Evolutionary conservation across 2,888 invertebrate genomes (phyloP), one percentile per base, ranked within the genome.

Genomic region (Ectemnius lituratus): DNA sequence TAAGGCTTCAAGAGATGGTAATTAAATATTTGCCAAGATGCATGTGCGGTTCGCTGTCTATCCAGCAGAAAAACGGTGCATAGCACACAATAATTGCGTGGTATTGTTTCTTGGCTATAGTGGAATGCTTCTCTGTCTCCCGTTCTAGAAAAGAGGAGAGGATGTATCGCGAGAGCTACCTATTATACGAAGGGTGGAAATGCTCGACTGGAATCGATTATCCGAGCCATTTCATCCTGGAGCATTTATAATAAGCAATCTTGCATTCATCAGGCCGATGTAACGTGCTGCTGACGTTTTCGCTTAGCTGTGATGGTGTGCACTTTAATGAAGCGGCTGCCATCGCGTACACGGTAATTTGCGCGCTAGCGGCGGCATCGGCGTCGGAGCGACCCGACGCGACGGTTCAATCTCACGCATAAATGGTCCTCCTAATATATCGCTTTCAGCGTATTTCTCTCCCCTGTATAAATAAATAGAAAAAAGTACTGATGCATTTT

Each of bases 241-340:
- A 14, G n/a, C 52, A 52, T 52, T 52, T 52, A 52, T 52, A 52
- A 52, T 52, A 52, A 52, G 52, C 16, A 52, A 52, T 52, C 52
- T 52, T 16, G 52, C 16, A 52, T 52, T 52, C 52, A 52, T 52
- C 52, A 16, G 16, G 52, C 5, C n/a, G 52, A 52, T 37, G 16
- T 52, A 52, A 52, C 52, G n/a, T 52, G 16, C 16, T 52, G 14
- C 16, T 52, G n/a, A 52, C 16, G 16, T 52, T 16, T 52, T 16
- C 16, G 52, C 16, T 52, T 52, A 52, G n/a, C 16, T 6, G n/a
- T 16, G 5, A 52, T 52, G 16, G 52, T 13, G 52, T 52, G 52
- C 52, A 52, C 52, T 52, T 16, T 16, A 52, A 52, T 52, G 5
- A 52, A 52, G n/a, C 16, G 37, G 37, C 37, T 37, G 1, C 37